phyloP scores from a whole-genome alignment of 2,797 vertebrate species.

The Lepidocolaptes lacrymiger region DNA sequence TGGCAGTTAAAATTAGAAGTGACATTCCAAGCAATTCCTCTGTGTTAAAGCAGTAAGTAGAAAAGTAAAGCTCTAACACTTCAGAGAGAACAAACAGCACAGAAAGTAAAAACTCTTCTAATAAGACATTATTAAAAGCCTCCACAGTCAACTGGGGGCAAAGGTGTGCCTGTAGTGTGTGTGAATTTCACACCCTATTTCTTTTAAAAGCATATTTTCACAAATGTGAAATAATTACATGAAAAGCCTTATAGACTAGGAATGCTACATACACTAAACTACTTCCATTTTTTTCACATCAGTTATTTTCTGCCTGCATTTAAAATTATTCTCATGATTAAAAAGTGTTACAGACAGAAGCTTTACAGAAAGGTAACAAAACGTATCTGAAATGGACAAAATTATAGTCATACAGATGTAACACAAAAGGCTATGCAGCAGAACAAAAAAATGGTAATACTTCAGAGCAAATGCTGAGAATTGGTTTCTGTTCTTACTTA shows the following conservation, averaged over 20 bases:
- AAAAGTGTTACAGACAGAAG: neutral
- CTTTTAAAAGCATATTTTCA: neutral
- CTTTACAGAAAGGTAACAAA: neutral
- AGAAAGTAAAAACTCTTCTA: neutral
- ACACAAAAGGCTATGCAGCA: neutral
- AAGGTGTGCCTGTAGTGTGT: fast-evolving
- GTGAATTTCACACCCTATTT: neutral
- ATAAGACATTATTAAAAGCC: neutral
- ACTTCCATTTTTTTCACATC: neutral
- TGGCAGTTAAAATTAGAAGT: neutral
- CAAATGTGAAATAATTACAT: neutral
- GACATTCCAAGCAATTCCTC: neutral
- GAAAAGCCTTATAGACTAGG: neutral
- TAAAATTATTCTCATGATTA: neutral
- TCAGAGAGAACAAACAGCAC: neutral
- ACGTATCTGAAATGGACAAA: neutral
- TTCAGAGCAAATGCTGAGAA: neutral
- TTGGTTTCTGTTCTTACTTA: neutral
- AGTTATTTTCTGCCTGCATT: neutral
- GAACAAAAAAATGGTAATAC: neutral
- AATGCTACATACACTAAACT: neutral
- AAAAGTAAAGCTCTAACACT: neutral
- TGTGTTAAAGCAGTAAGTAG: neutral
- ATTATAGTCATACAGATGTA: neutral
- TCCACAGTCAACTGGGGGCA: neutral